Evolutionary conservation across 1,140 invertebrate genomes (phyloP), one percentile per base, ranked within the genome.

Genomic region (Brachionus rubens): DNA sequence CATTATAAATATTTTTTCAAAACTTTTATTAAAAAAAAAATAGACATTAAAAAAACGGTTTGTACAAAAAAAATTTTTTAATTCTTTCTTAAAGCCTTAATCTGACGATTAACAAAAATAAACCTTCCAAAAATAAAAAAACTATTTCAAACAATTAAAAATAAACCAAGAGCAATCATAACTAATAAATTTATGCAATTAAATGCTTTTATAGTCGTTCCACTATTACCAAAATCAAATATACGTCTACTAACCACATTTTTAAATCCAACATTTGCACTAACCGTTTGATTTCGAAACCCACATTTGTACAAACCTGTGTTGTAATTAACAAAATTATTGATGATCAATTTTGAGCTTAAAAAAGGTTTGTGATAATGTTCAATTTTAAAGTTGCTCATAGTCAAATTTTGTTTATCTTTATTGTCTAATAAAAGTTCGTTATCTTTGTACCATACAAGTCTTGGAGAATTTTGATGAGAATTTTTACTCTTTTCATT

Each of bases 181-280:
- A n/a, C n/a, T n/a, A n/a, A n/a, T n/a, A n/a, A n/a, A n/a, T n/a
- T n/a, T n/a, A n/a, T n/a, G n/a, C n/a, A n/a, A n/a, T n/a, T n/a
- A n/a, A n/a, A n/a, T n/a, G n/a, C n/a, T n/a, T n/a, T n/a, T n/a
- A n/a, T 50, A 19, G 16, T 19, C 3, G 33, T 5, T 36, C 28
- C 26, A 36, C 54, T n/a, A 59, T 59, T 59, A 12, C 54, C 54
- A n/a, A 59, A 59, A 9, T 59, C 54, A 36, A 59, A 59, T 59
- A 59, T 59, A 19, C 54, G 54, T 36, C 54, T 26, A 36, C 54
- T 59, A 4, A 59, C 16, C 9, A 30, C 30, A 65, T 43, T 65
- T 43, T 65, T 65, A 2, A 65, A 24, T 12, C 41, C 59, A 14
- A 65, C 40, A 26, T 21, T 16, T 9, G 21, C 21, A 24, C 24